Evolutionary conservation across 2,888 invertebrate species (phyloP).

Genomic region (Zootermopsis nevadensis): DNA sequence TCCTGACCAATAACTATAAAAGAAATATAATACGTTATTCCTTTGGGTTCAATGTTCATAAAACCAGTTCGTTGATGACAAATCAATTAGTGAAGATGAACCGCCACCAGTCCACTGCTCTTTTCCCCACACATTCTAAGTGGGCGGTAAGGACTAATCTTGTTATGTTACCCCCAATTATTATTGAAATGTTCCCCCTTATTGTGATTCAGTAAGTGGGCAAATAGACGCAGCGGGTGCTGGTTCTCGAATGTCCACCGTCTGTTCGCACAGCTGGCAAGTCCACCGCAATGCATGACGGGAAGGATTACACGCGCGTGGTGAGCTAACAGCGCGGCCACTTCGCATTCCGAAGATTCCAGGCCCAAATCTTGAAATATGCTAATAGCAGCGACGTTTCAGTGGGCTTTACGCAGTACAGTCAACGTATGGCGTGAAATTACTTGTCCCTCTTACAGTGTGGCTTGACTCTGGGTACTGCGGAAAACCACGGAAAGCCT

Average conservation of each 20-base stretch:
- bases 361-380: no score
- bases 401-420: no score
- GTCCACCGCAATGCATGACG: not conserved
- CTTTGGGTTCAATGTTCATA: not conserved
- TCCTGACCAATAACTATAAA: no score
- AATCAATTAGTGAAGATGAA: conserved; percentile 20
- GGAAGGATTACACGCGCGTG: no score
- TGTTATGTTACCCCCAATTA: conserved; percentile 44
- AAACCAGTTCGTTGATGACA: not conserved
- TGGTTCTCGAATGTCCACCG: not conserved
- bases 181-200: conserved; percentile 44
- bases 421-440: no score
- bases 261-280: conserved; percentile 15
- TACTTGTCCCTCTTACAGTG: no score
- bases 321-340: no score
- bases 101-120: conserved; percentile 21
- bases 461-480: no score
- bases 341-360: no score
- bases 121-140: conserved; percentile 34
- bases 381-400: no score
- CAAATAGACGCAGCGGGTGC: conserved; percentile 19
- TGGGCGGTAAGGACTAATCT: conserved; percentile 35
- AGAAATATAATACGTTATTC: no score
- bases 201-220: conserved; percentile 11
- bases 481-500: no score